Percentiles rank a stretch among this genome's conserved stretches.
Conservation (phyloP, 2,888 invertebrate species). For the Lithophane socia region DNA sequence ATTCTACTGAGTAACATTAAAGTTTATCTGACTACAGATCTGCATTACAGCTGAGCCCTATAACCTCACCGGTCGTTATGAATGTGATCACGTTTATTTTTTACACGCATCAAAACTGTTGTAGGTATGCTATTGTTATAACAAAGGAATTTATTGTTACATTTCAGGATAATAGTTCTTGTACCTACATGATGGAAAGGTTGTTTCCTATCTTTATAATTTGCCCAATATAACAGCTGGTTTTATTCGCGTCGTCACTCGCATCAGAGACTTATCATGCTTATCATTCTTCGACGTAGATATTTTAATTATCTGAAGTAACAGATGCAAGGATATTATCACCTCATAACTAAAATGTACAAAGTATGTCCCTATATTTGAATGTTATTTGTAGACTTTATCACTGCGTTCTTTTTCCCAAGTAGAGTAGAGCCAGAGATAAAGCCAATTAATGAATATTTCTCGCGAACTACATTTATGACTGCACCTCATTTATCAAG, state of each 20-base stretch:
- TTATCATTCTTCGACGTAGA: conserved; percentile 1
- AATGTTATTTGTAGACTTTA: not conserved
- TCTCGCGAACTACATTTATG: conserved; percentile 1
- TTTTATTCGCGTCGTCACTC: conserved; percentile 8
- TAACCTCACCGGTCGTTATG: conserved; percentile 24
- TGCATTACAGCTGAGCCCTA: conserved; percentile 17
- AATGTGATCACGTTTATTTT: conserved; percentile 21
- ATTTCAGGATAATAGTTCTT: not conserved
- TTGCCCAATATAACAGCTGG: not conserved
- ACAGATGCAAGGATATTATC: not conserved
- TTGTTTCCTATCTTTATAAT: not conserved
- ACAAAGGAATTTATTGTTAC: not conserved
- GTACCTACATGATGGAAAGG: not conserved
- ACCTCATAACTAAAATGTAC: no score
- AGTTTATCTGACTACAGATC: conserved; percentile 46
- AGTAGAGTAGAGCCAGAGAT: conserved; percentile 12
- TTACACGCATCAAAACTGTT: not conserved
- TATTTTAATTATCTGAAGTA: not conserved
- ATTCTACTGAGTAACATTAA: conserved; percentile 1
- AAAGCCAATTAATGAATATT: conserved; percentile 25
- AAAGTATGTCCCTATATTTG: not conserved
- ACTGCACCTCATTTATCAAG: conserved; percentile 25
- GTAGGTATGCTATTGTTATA: not conserved
- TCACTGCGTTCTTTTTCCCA: conserved; percentile 11
- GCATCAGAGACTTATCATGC: not conserved